Evolutionary conservation across 2,797 vertebrate genomes (phyloP).

Genomic region (Danio jaintianensis): DNA sequence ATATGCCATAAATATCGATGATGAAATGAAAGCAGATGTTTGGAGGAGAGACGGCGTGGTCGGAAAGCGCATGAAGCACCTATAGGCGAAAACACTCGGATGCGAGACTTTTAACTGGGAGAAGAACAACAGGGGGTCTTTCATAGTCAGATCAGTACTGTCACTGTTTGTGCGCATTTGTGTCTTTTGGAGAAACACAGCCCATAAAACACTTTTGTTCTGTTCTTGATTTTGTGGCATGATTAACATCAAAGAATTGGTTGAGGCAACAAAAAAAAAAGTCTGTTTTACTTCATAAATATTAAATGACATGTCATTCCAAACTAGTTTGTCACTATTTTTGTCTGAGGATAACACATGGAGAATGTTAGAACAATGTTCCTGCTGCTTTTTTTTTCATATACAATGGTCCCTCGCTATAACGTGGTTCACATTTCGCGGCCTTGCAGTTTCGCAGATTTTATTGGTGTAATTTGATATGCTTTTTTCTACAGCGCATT

Average conservation of each 20-base stretch:
- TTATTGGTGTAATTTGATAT: too few species aligned
- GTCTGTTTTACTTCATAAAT: neutral
- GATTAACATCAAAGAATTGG: neutral
- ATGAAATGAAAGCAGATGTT: slow-evolving; percentile 39
- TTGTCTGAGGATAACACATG: neutral
- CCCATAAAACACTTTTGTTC: neutral
- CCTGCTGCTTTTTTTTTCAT: too few species aligned
- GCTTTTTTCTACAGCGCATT: too few species aligned
- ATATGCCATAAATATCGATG: slow-evolving; percentile 21
- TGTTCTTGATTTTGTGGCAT: neutral
- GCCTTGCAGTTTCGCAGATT: too few species aligned
- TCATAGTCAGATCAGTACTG: slow-evolving; percentile 16
- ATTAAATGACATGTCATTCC: neutral
- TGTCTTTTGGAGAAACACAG: slow-evolving; percentile 3
- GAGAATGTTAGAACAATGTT: neutral
- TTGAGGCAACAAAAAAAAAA: neutral
- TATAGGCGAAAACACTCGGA: slow-evolving; percentile 11
- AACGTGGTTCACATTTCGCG: too few species aligned
- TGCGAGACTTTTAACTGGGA: slow-evolving; percentile 22
- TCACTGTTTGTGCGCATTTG: neutral
- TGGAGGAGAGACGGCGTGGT: slow-evolving; percentile 10
- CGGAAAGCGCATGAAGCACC: neutral
- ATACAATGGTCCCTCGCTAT: too few species aligned
- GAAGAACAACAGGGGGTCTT: slow-evolving; percentile 32
- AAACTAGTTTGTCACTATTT: neutral